Percentiles rank a stretch among this genome's conserved stretches.
Evolutionary conservation across 2,113 vertebrate genomes (phyloP).

Genomic region (Alethe diademata): DNA sequence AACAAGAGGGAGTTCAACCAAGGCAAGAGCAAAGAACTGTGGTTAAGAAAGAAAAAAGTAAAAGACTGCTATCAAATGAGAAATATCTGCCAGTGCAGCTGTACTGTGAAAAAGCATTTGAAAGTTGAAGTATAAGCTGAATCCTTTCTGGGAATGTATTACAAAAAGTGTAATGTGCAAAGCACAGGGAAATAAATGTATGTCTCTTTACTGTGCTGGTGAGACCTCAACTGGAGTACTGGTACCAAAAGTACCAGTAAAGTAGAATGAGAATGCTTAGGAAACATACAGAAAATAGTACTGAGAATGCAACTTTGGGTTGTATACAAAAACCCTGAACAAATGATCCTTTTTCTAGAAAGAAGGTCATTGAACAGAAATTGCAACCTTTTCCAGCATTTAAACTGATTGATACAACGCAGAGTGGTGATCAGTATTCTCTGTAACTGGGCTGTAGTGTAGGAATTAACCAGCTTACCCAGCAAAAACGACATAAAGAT

Average conservation of each 20-base stretch:
- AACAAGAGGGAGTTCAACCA: neutral
- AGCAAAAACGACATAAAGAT: neutral
- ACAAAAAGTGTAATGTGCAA: neutral
- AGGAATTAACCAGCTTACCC: neutral
- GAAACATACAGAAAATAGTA: neutral
- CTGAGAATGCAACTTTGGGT: neutral
- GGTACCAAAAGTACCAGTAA: neutral
- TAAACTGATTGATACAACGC: neutral
- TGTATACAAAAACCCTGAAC: neutral
- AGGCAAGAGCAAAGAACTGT: neutral
- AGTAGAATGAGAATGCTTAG: neutral
- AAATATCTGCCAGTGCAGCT: conserved; percentile 9
- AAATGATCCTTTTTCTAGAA: neutral
- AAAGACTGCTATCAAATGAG: neutral
- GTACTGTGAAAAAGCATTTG: conserved; percentile 5
- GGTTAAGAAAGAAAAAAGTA: neutral
- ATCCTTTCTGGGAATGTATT: neutral
- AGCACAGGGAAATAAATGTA: neutral
- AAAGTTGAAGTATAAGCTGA: neutral
- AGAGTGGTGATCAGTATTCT: neutral
- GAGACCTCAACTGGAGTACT: neutral
- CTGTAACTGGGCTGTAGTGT: neutral
- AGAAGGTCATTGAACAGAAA: neutral
- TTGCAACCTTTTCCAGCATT: neutral
- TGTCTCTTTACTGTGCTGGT: neutral